phyloP scores from a whole-genome alignment of 1,140 invertebrate genomes.

The Calliopsis andreniformis region DNA sequence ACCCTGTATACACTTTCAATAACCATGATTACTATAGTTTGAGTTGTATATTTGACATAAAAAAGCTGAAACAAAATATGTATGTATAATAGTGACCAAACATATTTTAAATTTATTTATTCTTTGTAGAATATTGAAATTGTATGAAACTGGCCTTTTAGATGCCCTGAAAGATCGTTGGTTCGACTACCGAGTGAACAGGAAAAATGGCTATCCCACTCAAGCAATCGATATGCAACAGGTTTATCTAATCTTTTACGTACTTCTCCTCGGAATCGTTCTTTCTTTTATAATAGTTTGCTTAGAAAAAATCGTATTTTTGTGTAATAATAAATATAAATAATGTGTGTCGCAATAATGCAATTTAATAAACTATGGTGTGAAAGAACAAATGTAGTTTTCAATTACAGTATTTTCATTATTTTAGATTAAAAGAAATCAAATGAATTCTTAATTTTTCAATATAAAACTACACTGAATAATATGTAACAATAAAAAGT shows the following conservation, averaged over 20 bases:
- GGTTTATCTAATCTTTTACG: conserved; percentile 56
- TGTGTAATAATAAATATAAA: conserved; percentile 6
- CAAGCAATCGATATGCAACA: conserved; percentile 57
- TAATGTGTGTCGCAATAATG: background rate
- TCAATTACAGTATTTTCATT: too few species aligned
- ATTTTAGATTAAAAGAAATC: too few species aligned
- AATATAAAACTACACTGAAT: too few species aligned
- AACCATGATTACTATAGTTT: too few species aligned
- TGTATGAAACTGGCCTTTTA: conserved; percentile 59
- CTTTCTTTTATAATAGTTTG: conserved; percentile 47
- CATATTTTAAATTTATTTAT: background rate
- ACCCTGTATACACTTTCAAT: too few species aligned
- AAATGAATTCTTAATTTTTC: too few species aligned
- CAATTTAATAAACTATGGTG: too few species aligned
- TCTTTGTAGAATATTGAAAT: conserved; percentile 54
- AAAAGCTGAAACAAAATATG: background rate
- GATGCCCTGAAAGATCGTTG: conserved; percentile 49
- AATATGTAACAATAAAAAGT: too few species aligned
- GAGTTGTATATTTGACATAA: too few species aligned
- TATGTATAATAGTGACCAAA: background rate
- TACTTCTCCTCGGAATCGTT: conserved; percentile 34
- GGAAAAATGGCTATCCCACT: conserved; percentile 3
- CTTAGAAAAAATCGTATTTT: conserved; percentile 44
- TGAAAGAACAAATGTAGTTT: too few species aligned
- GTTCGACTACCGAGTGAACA: conserved; percentile 30